phyloP scores from a whole-genome alignment of 2,888 invertebrate genomes.

The Polymixis lichenea region DNA sequence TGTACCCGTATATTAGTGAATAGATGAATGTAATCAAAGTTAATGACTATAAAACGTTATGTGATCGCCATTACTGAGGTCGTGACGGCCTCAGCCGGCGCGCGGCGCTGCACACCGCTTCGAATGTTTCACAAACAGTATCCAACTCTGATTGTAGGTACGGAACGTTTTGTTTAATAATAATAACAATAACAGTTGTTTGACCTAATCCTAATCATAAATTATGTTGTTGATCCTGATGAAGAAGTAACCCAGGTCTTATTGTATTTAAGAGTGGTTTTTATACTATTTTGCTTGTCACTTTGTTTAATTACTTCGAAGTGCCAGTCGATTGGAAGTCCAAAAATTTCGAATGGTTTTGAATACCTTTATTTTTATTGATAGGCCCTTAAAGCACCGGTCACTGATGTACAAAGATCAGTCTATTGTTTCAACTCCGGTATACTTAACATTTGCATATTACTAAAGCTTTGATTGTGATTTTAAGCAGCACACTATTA shows the following conservation, averaged over 20 bases:
- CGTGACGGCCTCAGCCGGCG: slow-evolving; percentile 59
- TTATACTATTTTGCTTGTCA: background rate
- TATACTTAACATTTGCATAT: slow-evolving; percentile 31
- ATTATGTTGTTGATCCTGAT: background rate
- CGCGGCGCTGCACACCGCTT: slow-evolving; percentile 36
- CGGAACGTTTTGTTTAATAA: slow-evolving; percentile 41
- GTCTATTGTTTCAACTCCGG: slow-evolving; percentile 13
- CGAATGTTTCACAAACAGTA: slow-evolving; percentile 58
- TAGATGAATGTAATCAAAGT: background rate
- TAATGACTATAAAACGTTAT: slow-evolving; percentile 30
- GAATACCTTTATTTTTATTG: too few species aligned
- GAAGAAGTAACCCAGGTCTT: background rate
- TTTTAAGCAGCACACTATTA: slow-evolving; percentile 26
- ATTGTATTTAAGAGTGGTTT: too few species aligned
- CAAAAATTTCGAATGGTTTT: too few species aligned
- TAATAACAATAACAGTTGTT: too few species aligned
- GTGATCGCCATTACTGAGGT: slow-evolving; percentile 56
- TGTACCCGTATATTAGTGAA: background rate
- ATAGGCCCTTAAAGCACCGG: background rate
- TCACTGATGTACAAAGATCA: background rate
- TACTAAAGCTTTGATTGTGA: slow-evolving; percentile 30
- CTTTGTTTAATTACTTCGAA: background rate
- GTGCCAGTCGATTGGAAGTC: too few species aligned
- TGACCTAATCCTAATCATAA: slow-evolving; percentile 24
- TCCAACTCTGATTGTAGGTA: background rate